These are phyloP conservation scores for Tiaroga cobitis DNA, from an alignment of 2,797 vertebrate genomes.

Conservation along the genomic window DNA sequence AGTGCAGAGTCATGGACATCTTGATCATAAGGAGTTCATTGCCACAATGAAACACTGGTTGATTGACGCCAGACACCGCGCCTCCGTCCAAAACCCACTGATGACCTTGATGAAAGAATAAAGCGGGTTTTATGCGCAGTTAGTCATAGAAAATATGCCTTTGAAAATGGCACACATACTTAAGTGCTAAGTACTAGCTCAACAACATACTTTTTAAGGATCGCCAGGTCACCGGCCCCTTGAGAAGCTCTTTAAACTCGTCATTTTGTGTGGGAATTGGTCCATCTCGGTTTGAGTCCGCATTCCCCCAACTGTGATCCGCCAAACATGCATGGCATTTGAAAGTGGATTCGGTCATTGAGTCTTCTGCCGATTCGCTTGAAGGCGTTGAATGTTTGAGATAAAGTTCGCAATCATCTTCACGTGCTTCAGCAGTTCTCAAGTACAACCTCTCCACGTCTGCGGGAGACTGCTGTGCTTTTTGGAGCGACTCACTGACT, in stretches of 20 bases:
- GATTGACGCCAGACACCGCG: not conserved
- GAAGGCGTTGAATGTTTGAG: no score
- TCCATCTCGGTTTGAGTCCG: not conserved
- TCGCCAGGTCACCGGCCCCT: not conserved
- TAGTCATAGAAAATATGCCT: not conserved
- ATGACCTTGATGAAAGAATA: not conserved
- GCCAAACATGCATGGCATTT: not conserved
- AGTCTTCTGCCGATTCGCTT: not conserved
- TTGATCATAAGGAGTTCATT: not conserved
- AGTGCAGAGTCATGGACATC: slow-evolving; percentile 3
- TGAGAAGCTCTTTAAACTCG: not conserved
- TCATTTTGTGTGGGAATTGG: not conserved
- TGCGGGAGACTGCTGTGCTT: not conserved
- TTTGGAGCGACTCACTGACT: not conserved
- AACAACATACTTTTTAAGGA: not conserved
- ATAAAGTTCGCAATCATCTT: not conserved
- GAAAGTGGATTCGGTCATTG: not conserved
- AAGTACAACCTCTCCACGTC: not conserved
- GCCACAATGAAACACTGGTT: slow-evolving; percentile 5
- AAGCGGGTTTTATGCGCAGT: not conserved
- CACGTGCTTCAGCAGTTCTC: not conserved
- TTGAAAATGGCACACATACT: not conserved
- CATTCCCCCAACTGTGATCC: not conserved
- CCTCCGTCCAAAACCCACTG: not conserved
- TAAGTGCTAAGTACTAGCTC: not conserved